Evolutionary conservation across 2,113 vertebrate genomes (phyloP).

Genomic region (Sylvia atricapilla): DNA sequence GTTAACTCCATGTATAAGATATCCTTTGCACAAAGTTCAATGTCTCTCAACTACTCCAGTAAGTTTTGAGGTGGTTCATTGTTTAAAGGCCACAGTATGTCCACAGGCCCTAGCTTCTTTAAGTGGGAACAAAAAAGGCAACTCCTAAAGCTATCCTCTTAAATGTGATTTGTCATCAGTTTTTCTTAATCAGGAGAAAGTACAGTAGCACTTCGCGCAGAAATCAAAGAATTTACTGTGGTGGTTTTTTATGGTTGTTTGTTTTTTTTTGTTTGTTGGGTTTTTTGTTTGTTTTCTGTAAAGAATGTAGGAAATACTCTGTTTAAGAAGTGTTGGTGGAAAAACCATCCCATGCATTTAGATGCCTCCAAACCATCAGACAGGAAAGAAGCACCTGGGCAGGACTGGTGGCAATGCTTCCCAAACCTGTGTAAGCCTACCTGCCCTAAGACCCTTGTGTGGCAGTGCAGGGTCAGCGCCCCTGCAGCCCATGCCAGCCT

Average conservation of each 20-base stretch:
- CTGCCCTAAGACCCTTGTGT: rapidly evolving
- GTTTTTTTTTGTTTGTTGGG: not conserved
- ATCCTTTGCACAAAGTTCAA: not conserved
- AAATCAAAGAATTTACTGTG: not conserved
- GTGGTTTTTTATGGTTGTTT: no score
- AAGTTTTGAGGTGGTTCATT: not conserved
- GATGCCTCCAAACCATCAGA: not conserved
- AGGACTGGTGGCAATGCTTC: rapidly evolving
- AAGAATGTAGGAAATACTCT: not conserved
- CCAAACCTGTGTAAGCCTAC: not conserved
- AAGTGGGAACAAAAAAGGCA: not conserved
- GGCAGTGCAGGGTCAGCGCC: not conserved
- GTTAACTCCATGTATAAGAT: not conserved
- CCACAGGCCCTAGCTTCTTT: not conserved
- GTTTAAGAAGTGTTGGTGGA: not conserved
- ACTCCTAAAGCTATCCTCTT: not conserved
- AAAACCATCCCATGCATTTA: not conserved
- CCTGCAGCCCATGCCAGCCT: rapidly evolving
- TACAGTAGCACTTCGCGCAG: not conserved
- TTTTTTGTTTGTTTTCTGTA: not conserved
- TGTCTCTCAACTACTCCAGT: not conserved
- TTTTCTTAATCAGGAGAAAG: not conserved
- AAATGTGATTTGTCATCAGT: not conserved
- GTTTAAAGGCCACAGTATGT: not conserved
- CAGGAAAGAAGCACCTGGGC: not conserved